Percentiles rank a stretch among this genome's conserved stretches.
phyloP scores from a whole-genome alignment of 2,113 vertebrate genomes.

The Guaruba guarouba region DNA sequence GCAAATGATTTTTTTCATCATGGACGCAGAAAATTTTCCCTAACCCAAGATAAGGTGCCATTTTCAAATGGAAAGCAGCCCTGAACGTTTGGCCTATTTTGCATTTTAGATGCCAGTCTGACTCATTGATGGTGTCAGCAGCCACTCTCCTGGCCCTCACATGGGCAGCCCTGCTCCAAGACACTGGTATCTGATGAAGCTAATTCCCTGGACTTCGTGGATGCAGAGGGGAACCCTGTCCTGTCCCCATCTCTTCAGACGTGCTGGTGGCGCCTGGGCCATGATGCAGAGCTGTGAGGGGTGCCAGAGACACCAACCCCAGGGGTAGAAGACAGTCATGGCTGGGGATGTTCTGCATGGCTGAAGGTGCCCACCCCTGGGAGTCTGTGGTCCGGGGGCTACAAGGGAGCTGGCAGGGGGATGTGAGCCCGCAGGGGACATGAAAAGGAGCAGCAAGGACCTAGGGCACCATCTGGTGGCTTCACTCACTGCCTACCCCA shows the following conservation, averaged over 20 bases:
- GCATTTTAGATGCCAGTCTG: not conserved
- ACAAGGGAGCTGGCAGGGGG: not conserved
- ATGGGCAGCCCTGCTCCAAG: not conserved
- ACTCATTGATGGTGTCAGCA: not conserved
- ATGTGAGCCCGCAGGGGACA: conserved; percentile 13
- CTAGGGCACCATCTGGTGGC: conserved; percentile 73
- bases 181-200: not conserved
- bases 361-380: not conserved
- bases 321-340: not conserved
- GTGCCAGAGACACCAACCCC: not conserved
- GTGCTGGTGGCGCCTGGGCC: not conserved
- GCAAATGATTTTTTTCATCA: not conserved
- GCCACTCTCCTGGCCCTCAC: not conserved
- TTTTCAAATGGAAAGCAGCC: not conserved
- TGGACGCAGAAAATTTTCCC: not conserved
- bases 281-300: not conserved
- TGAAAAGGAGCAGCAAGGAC: conserved; percentile 27
- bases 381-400: not conserved
- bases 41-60: not conserved
- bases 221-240: not conserved
- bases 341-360: not conserved
- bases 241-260: not conserved
- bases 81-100: not conserved
- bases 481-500: conserved; percentile 40
- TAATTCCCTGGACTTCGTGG: not conserved